These are phyloP conservation scores for Sardinella longiceps DNA, from an alignment of 2,797 vertebrate genomes.

Conservation along the genomic window DNA sequence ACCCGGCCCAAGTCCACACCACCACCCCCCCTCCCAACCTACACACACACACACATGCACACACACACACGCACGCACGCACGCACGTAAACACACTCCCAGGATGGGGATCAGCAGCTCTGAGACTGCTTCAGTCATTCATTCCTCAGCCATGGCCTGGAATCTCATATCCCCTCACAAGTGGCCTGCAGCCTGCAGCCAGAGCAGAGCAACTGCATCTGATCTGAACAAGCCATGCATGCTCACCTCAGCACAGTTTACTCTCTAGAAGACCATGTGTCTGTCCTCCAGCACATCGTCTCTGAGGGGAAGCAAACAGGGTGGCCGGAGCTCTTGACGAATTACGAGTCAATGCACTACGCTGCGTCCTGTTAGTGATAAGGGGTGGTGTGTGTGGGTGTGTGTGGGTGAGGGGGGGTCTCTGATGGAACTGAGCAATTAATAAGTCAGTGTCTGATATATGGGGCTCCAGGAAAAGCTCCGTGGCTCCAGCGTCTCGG, in stretches of 20 bases:
- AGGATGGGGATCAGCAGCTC: not conserved
- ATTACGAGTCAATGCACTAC: not conserved
- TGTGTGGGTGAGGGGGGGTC: not conserved
- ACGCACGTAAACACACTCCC: not conserved
- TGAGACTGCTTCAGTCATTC: not conserved
- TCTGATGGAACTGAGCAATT: not conserved
- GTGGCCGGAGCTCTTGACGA: not conserved
- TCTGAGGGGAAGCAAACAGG: not conserved
- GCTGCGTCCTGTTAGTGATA: not conserved
- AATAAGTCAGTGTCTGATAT: not conserved
- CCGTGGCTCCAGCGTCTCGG: not conserved
- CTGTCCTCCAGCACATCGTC: not conserved
- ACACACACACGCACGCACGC: too few relatives aligned
- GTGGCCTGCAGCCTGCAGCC: not conserved
- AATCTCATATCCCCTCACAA: not conserved
- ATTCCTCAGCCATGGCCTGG: not conserved
- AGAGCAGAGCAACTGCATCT: not conserved
- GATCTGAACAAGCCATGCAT: not conserved
- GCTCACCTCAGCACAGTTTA: not conserved
- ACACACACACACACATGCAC: too few relatives aligned
- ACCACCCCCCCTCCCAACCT: not conserved
- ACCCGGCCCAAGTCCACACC: not conserved
- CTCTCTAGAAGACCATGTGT: not conserved
- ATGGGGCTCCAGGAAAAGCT: constrained; percentile 1
- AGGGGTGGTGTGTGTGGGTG: not conserved